Base-by-base conservation (phyloP, 2,888 invertebrate genomes). In the Ditula angustiorana region DNA sequence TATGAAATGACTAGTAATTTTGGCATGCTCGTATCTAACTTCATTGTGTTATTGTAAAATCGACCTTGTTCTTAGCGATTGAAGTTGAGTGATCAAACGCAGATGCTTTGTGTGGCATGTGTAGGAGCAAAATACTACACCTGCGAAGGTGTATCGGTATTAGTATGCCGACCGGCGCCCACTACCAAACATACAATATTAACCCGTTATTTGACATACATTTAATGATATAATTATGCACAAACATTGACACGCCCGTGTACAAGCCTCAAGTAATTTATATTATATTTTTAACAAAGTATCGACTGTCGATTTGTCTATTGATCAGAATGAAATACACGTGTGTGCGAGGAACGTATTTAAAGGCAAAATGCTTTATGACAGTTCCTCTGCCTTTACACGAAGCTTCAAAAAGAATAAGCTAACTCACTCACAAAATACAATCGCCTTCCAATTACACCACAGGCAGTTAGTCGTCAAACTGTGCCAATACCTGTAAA, bases 181-280 rank as follows among this genome's bases (percentile, higher is more conserved):
- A 83, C 67, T 73, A 77, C 73, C 79, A 80, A 73, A 87, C 86
- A 86, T 85, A 87, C 84, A 88, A 88, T 85, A 85, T 72, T 73
- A 70, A 69, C 75, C 83, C 83, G 85, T 85, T 88, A 85, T 61
- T 66, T 73, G 81, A 74, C 78, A 82, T 76, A 81, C 77, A 81
- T 83, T 76, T 71, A 37, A 66, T 65, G 64, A 35, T 47, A 64
- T 61, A 76, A 70, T 74, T 67, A 75, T 74, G 71, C 76, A 74
- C 77, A 80, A 80, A 82, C 77, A 81, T 70, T 77, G 70, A 74
- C 74, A 68, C 63, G 69, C 44, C 62, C 53, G 24, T 46, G 47
- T 59, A 58, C 26, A 41, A 41, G 41, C 19, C 19, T 35, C 35
- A 10, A 41, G 52, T 37, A 24, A 53, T 53, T 53, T 53, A 35